Base-by-base conservation (phyloP, 2,797 vertebrate genomes). In the Chlorospingus flavigularis region DNA sequence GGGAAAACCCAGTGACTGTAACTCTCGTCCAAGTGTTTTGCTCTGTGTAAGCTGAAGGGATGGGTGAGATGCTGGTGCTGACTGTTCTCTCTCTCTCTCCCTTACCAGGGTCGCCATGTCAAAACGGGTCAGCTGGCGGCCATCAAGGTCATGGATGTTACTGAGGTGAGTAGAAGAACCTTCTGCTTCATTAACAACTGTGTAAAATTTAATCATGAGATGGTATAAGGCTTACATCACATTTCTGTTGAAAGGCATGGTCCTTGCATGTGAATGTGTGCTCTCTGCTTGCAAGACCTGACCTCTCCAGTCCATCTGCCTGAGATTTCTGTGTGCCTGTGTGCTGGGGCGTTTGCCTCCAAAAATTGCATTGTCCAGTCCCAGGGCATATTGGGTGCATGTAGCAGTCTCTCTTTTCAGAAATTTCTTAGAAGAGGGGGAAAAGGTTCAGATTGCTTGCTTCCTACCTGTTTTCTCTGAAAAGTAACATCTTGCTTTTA, bases 71-170 rank as follows among this genome's bases (percentile, higher is more conserved):
- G 24, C 84, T 54, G 43, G 30, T 20, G 25, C 80, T 97, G 74
- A 94, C 10, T 45, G 9, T 92, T 92, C 43, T 95, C 79, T 96
- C 48, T 95, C 81, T 96, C 51, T 45, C 70, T 96, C 68, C 95
- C 16, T 94, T 93, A 77, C 96, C 97, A 99, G 99, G 99, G 99
- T 94, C 99, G 99, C 79, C 99, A 99, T 98, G 99, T 99, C 98
- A 99, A 99, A 98, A 99, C 99, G 0, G 99, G 99, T 93, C 99
- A 99, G 88, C 97, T 99, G 98, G 99, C 99, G 11, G 99, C 99
- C 97, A 99, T 99, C 97, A 99, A 99, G 98, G 99, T 99, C 98
- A 99, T 99, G 99, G 99, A 99, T 4, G 99, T 99, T 97, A 99
- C 99, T 0, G 99, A 99, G 98, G 99, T 99, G 97, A 98, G 98